phyloP scores from a whole-genome alignment of 2,888 invertebrate genomes.

The Nasonia oneida region DNA sequence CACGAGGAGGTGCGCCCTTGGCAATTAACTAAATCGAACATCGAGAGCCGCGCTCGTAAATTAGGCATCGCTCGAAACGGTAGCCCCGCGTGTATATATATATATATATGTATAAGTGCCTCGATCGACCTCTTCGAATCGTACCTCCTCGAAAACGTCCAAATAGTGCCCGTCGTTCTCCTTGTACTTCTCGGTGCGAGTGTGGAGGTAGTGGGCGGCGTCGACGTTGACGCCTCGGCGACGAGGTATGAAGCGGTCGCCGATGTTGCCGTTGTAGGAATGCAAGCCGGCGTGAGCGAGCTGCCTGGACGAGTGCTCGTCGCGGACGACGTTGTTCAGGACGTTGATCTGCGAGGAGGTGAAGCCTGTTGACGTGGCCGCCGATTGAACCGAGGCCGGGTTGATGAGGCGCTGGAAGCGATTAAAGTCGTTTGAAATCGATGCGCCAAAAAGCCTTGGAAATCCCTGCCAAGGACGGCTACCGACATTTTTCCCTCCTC shows the following conservation, averaged over 20 bases:
- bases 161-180: constrained; percentile 51
- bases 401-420: background rate
- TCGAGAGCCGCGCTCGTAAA: constrained; percentile 45
- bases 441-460: constrained; percentile 23
- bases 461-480: background rate
- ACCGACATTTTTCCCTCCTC: too few relatives aligned
- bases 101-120: too few relatives aligned
- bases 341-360: background rate
- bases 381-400: background rate
- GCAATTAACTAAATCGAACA: constrained; percentile 66
- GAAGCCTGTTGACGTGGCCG: background rate
- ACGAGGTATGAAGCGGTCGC: constrained; percentile 71
- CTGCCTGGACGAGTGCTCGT: background rate
- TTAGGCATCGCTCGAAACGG: constrained; percentile 4
- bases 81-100: too few relatives aligned
- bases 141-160: constrained; percentile 68
- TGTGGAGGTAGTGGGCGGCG: constrained; percentile 66
- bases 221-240: constrained; percentile 67
- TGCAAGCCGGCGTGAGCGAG: background rate
- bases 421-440: background rate
- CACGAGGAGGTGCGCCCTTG: constrained; percentile 42
- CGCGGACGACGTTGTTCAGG: background rate
- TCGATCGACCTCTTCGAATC: too few relatives aligned
- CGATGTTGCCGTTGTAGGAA: background rate
- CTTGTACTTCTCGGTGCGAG: constrained; percentile 12